phyloP scores from a whole-genome alignment of 2,888 invertebrate genomes.

The Polyommatus icarus region DNA sequence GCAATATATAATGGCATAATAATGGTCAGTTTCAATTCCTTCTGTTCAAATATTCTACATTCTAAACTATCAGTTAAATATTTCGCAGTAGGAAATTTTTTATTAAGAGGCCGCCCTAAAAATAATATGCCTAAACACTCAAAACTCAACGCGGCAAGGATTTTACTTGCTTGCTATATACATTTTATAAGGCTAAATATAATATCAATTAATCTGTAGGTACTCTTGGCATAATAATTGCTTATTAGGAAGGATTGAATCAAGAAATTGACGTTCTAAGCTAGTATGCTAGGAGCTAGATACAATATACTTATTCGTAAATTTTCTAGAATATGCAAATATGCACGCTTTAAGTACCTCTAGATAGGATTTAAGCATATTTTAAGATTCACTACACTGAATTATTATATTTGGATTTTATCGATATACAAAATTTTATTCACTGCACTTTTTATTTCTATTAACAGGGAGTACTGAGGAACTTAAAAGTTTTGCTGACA shows the following conservation, averaged over 20 bases:
- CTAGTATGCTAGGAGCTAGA: constrained; percentile 48
- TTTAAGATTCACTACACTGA: constrained; percentile 31
- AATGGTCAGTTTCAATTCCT: constrained; percentile 2
- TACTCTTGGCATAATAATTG: constrained; percentile 71
- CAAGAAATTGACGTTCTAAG: constrained; percentile 70
- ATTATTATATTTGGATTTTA: constrained; percentile 6
- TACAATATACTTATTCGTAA: constrained; percentile 35
- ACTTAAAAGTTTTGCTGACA: not conserved
- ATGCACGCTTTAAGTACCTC: constrained; percentile 30
- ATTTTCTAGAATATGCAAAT: constrained; percentile 33
- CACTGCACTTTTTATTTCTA: constrained; percentile 1
- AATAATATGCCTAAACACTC: not conserved
- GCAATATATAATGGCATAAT: not conserved
- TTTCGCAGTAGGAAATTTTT: not conserved
- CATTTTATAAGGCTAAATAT: constrained; percentile 43
- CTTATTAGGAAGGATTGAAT: constrained; percentile 75
- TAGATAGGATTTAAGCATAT: constrained; percentile 30
- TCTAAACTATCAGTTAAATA: not conserved
- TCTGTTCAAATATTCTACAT: not conserved
- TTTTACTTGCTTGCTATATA: not conserved
- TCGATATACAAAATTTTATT: constrained; percentile 24
- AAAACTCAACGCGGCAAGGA: not conserved
- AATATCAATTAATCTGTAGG: constrained; percentile 64
- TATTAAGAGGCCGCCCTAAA: not conserved
- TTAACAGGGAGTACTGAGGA: not conserved